phyloP scores from a whole-genome alignment of 2,113 vertebrate genomes.

The Halcyon malimbica region DNA sequence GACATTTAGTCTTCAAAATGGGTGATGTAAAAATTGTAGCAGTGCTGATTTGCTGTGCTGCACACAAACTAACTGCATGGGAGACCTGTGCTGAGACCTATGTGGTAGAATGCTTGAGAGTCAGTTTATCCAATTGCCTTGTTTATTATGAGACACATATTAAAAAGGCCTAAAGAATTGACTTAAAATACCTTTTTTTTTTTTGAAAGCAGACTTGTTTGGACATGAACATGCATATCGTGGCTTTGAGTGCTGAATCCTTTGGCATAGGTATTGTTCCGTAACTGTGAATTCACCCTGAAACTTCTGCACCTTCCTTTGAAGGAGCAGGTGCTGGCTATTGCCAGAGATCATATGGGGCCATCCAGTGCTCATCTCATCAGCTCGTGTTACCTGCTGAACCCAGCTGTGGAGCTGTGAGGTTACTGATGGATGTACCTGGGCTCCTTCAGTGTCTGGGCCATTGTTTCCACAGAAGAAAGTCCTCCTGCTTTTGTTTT shows the following conservation, averaged over 20 bases:
- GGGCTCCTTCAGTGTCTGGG: neutral
- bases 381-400: neutral
- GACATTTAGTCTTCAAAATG: neutral
- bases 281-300: neutral
- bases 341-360: accelerated
- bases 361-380: neutral
- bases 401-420: neutral
- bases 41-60: neutral
- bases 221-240: neutral
- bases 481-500: neutral
- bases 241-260: neutral
- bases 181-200: neutral
- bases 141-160: accelerated
- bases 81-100: neutral
- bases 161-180: neutral
- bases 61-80: neutral
- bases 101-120: neutral
- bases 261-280: neutral
- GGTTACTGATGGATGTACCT: neutral
- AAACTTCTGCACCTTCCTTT: neutral
- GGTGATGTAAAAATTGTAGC: neutral
- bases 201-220: neutral
- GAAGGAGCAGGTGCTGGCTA: neutral
- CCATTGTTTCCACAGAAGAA: neutral
- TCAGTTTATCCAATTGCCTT: neutral